Percentiles rank a stretch among this genome's conserved stretches.
These are phyloP conservation scores for Mastacembelus armatus DNA, from an alignment of 2,797 vertebrate species.

Conservation along the genomic window DNA sequence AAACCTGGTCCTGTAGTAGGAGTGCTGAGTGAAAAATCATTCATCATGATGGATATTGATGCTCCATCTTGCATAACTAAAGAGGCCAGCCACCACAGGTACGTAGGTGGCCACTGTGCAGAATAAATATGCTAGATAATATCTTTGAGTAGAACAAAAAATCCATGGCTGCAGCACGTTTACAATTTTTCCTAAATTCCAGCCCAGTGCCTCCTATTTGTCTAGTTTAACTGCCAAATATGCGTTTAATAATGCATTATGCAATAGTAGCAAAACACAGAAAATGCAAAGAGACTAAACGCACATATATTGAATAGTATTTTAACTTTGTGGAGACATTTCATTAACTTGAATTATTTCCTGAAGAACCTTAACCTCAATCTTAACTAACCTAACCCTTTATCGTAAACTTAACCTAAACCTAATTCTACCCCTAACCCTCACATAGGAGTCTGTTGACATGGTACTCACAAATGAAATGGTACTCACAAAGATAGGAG, in stretches of 20 bases:
- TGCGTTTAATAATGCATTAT: conserved; percentile 19
- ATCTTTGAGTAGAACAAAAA: neutral
- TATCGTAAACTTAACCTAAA: neutral
- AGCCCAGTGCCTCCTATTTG: conserved; percentile 1
- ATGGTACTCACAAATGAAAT: too few relatives aligned
- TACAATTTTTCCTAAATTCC: neutral
- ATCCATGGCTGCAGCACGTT: neutral
- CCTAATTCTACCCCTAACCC: neutral
- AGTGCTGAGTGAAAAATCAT: conserved; percentile 16
- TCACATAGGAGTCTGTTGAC: too few relatives aligned
- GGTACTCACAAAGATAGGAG: too few relatives aligned
- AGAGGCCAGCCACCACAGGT: neutral
- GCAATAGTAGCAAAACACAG: conserved; percentile 2
- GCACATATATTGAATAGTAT: conserved; percentile 7
- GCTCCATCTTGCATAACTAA: conserved; percentile 16
- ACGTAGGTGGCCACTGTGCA: neutral
- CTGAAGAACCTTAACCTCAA: neutral
- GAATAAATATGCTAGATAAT: conserved; percentile 16
- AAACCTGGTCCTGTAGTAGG: neutral
- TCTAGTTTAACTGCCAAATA: conserved; percentile 10
- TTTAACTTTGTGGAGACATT: conserved; percentile 1
- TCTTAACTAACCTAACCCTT: neutral
- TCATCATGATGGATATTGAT: conserved; percentile 9
- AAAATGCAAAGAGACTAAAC: conserved; percentile 13
- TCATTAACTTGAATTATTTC: conserved; percentile 12